Conservation (phyloP, 2,113 vertebrate genomes). For the Macroglossus sobrinus region DNA sequence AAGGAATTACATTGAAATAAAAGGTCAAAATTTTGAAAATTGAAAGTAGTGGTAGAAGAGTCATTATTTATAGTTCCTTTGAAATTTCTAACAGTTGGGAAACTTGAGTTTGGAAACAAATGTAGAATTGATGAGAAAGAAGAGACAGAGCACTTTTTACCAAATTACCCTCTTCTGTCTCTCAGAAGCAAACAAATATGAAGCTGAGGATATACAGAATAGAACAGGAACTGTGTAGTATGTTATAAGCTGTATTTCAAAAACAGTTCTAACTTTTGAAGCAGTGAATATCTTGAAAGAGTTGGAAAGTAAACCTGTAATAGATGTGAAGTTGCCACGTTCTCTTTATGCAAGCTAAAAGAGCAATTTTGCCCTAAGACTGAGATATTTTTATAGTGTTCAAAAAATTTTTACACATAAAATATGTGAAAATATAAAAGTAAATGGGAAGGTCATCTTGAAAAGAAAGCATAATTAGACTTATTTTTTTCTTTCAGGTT, state of each 20-base stretch:
- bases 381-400: background rate
- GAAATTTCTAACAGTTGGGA: background rate
- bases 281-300: background rate
- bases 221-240: background rate
- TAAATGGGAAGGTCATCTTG: background rate
- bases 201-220: background rate
- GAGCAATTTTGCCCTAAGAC: conserved; percentile 9
- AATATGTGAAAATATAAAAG: conserved; percentile 6
- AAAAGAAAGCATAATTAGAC: background rate
- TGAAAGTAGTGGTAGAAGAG: background rate
- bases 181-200: background rate
- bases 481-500: background rate
- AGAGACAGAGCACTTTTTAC: background rate
- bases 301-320: background rate
- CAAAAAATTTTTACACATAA: background rate
- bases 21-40: background rate
- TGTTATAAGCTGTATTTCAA: background rate
- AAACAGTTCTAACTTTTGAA: background rate
- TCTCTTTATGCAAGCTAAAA: background rate
- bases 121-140: background rate
- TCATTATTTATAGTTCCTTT: background rate
- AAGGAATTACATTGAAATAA: background rate
- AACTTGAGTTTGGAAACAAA: background rate
- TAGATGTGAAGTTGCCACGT: background rate
- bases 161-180: background rate